A percentile compares a stretch with the other conserved stretches of the same genome.
Evolutionary conservation across 2,888 invertebrate genomes (phyloP).

Genomic region (Cataglyphis albicans): DNA sequence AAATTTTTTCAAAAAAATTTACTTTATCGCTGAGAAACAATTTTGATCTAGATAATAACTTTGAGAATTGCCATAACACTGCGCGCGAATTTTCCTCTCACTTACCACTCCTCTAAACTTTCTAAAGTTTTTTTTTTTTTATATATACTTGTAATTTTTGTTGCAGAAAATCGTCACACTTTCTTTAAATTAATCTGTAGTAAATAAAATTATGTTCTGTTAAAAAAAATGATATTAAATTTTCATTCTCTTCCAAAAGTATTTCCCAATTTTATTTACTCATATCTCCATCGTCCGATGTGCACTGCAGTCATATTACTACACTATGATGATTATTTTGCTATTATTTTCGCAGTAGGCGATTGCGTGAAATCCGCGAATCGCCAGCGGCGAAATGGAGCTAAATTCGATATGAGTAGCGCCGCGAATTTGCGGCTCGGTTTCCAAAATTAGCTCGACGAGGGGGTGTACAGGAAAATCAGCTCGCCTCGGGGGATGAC

Average conservation of each 20-base stretch:
- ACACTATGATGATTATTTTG: conserved; percentile 20
- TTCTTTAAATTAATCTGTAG: not conserved
- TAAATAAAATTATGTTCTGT: not conserved
- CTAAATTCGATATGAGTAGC: conserved; percentile 75
- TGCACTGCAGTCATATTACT: not conserved
- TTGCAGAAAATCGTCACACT: not conserved
- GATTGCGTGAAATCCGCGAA: conserved; percentile 49
- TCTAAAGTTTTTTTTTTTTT: not conserved
- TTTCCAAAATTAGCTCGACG: conserved; percentile 73
- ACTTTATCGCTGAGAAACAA: not conserved
- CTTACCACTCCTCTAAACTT: not conserved
- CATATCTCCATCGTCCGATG: not conserved
- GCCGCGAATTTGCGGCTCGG: conserved; percentile 75
- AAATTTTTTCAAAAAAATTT: conserved; percentile 5
- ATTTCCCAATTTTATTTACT: not conserved
- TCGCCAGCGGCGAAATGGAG: conserved; percentile 70
- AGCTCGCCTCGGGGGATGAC: conserved; percentile 71
- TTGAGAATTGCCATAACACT: no score
- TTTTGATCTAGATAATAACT: no score
- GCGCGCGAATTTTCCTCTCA: not conserved
- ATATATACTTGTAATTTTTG: not conserved
- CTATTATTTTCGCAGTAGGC: conserved; percentile 41
- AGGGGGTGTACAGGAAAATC: conserved; percentile 70
- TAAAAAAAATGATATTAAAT: not conserved
- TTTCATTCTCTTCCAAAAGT: not conserved